Base-by-base conservation (phyloP, 2,797 vertebrate species). In the Rhinella marina region DNA sequence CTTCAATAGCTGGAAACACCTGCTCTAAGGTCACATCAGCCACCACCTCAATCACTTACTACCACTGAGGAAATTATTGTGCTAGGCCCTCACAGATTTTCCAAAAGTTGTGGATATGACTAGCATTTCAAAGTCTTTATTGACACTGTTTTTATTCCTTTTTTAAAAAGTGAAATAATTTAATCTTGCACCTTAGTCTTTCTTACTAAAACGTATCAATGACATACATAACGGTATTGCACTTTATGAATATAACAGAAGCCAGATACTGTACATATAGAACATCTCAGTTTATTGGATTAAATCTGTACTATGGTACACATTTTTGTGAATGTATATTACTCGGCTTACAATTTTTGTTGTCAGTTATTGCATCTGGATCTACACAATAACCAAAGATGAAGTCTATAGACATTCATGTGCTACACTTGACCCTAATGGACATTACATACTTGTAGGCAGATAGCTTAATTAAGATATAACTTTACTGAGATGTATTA, bases 1-100 rank as follows among this genome's bases (percentile, higher is more conserved):
- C 62, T 5, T 6, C 77, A 64, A 3, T 68, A 73, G 87, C 82
- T 75, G 87, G 82, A 81, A 88, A 81, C 66, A 73, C 52, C 41
- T 88, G 87, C 50, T 88, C 87, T 12, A 79, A 78, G 50, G 61
- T 81, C 8, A 68, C 73, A 25, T 85, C 87, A 59, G 56, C 82
- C 23, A 62, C 82, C 4, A 59, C 57, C 12, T 81, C 77, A 3
- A 88, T 76, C 21, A 88, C 77, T 23, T 12, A 88, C 87, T 16
- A 88, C 87, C 9, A 88, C 82, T 12, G 87, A 88, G 48, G 87
- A 88, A 75, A 52, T 75, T 1, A 88, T 88, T 81, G 87, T 88
- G 59, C 19, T 85, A 66, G 87, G 87, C 23, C 82, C 82, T 32
- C 23, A 66, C 41, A 82, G 87, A 62, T 88, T 85, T 52, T 29